Evolutionary conservation across 2,888 invertebrate genomes (phyloP), one percentile per base, ranked within the genome.

Genomic region (Melinopterus prodromus): DNA sequence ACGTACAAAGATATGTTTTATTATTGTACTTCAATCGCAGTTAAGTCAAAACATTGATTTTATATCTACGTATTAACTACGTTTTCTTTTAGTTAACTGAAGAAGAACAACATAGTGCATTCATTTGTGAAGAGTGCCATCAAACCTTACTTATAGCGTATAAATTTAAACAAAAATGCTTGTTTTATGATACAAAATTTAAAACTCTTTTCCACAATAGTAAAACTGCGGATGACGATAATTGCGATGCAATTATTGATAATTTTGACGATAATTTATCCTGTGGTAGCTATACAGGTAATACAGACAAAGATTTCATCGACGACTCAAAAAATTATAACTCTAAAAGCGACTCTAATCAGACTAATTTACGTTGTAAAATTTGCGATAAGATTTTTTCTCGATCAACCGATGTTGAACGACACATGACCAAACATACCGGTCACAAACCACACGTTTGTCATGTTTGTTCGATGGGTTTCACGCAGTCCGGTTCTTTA

Each of bases 361-460:
- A 79, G 76, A 81, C 82, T 37, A 81, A 83, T 72, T 80, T 85
- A n/a, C 82, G 82, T 78, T 86, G 86, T 79, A 80, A 79, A 12
- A 80, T 85, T 53, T 86, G 86, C 78, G 77, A 71, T 2, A 85
- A 84, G 78, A 74, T 81, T 77, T 84, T 83, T 84, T 85, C 82
- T 16, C 83, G 87, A 79, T 80, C 80, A 9, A 76, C 83, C 36
- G 86, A 86, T 82, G 87, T 87, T 16, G 85, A 86, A 82, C 81
- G 87, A 6, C 87, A 87, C 78, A 86, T 86, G 85, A 84, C 84
- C 2, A 81, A 76, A 69, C 87, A 87, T 81, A 85, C 84, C 16
- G 86, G 86, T 9, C 82, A 81, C 26, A 85, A 85, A 80, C 86
- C 86, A 1, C 85, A 83, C 79, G 78, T 75, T 35, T 86, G 86